Base-by-base conservation (phyloP, 2,888 invertebrate genomes). In the Drosophila borealis region DNA sequence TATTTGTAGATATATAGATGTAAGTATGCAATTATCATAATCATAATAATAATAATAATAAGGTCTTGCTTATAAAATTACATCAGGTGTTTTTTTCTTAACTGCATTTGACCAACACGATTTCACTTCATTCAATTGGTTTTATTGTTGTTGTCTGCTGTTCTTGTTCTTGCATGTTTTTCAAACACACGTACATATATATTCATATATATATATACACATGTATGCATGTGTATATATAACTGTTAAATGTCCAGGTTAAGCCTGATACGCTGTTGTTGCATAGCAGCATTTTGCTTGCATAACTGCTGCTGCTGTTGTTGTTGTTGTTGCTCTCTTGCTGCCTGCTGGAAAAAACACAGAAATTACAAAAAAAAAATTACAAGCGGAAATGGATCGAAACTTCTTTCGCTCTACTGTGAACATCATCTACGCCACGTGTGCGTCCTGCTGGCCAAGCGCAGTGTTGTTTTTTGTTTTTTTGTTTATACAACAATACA, bases 21-120 rank as follows among this genome's bases (percentile, higher is more conserved):
- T 72, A 76, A 63, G 62, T 78, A 74, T 77, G 77, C 44, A 68
- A 75, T 78, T 62, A 79, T 70, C 64, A 63, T 75, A 67, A 61
- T 74, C 63, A 78, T 80, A 59, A 50, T 45, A 46, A 49, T 50
- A 68, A 67, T 78, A 59, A 63, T 62, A 68, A 67, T 78, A 59
- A 61, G 60, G 60, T 64, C 57, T 54, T 72, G 68, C 73, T 85
- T 85, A 87, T 83, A 77, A 76, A 85, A 88, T 85, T 88, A 84
- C 85, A 82, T 84, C 85, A 84, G 83, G 89, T 89, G 82, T 88
- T 74, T 86, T 17, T 17, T 83, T 74, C 62, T 78, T 78, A 71
- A 65, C 79, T 74, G 83, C 74, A 65, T 66, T 76, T 68, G 55
- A 71, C 73, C 71, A 79, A 84, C 68, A 64, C 65, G 64, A 64